Evolutionary conservation across 2,888 invertebrate genomes (phyloP).

Genomic region (Saturnia japonica): DNA sequence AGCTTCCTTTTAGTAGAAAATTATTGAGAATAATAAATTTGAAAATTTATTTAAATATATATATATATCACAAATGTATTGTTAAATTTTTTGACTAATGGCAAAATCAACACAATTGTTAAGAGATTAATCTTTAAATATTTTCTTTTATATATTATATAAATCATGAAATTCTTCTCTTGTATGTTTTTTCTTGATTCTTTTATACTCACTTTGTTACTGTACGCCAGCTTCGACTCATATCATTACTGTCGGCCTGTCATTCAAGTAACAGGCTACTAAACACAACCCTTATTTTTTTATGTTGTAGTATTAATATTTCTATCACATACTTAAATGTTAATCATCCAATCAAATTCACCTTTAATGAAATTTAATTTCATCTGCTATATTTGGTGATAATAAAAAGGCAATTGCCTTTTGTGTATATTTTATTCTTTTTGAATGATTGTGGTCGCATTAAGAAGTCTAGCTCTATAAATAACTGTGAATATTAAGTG

Average conservation of each 20-base stretch:
- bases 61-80: slow-evolving; percentile 40
- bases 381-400: slow-evolving; percentile 30
- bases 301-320: slow-evolving; percentile 44
- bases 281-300: slow-evolving; percentile 41
- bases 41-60: slow-evolving; percentile 25
- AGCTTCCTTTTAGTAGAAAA: slow-evolving; percentile 55
- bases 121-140: slow-evolving; percentile 60
- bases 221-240: slow-evolving; percentile 46
- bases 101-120: slow-evolving; percentile 81
- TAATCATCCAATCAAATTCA: slow-evolving; percentile 11
- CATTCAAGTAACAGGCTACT: slow-evolving; percentile 12
- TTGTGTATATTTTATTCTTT: slow-evolving; percentile 61
- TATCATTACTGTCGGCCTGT: neutral
- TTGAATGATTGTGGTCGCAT: slow-evolving; percentile 70
- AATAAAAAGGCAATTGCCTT: slow-evolving; percentile 58
- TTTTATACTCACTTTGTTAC: slow-evolving; percentile 24
- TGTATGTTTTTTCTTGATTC: slow-evolving; percentile 21
- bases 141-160: slow-evolving; percentile 34
- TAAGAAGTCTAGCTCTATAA: slow-evolving; percentile 57
- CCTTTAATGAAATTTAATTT: slow-evolving; percentile 21
- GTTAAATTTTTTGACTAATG: slow-evolving; percentile 73
- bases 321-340: slow-evolving; percentile 18
- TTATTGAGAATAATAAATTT: slow-evolving; percentile 41
- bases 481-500: slow-evolving; percentile 67
- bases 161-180: slow-evolving; percentile 42